Evolutionary conservation across 2,888 invertebrate genomes (phyloP), one percentile per base, ranked within the genome.

Genomic region (Fragum fragum): DNA sequence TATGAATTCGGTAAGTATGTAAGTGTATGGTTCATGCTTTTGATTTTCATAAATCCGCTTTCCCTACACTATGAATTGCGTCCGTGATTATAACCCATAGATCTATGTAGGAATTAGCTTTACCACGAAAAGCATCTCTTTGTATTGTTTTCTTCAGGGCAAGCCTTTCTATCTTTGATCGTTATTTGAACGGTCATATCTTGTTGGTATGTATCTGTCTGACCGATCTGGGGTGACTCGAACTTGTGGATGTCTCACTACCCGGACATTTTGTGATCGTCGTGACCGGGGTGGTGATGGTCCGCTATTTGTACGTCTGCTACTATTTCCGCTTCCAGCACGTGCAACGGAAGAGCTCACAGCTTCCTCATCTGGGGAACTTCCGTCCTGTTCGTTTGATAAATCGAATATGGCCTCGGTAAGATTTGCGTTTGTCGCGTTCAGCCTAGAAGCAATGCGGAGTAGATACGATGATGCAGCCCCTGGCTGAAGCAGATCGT

Each of bases 361-460:
- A 1, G 73, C 71, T 18, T 73, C 73, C 16, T 83, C 85, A 11
- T 77, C 72, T 6, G 79, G 78, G 11, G 78, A 73, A 42, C 42
- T 26, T 21, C 73, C 57, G 29, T 66, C 77, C 18, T 80, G 53
- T 18, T 87, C 78, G 16, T 82, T 77, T 0, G 86, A 83, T 32
- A 86, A 61, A 63, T 86, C 83, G 18, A 84, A 63, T 59, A 89
- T 79, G 57, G 87, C 89, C 72, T 89, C 89, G 6, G 89, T 86
- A 75, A 89, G 82, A 61, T 89, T 88, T 16, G 86, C 88, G 14
- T 87, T 86, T 70, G 87, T 89, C n/a, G 85, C 85, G 53, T 88
- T 89, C 16, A 89, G 75, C 29, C 89, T 76, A 11, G 87, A 87
- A 1, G 88, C 88, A 23, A 89, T 89, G 52, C 89, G 78, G 70